Percentiles rank a stretch among this genome's conserved stretches.
Conservation (phyloP, 2,797 vertebrate species). For the Anableps anableps region DNA sequence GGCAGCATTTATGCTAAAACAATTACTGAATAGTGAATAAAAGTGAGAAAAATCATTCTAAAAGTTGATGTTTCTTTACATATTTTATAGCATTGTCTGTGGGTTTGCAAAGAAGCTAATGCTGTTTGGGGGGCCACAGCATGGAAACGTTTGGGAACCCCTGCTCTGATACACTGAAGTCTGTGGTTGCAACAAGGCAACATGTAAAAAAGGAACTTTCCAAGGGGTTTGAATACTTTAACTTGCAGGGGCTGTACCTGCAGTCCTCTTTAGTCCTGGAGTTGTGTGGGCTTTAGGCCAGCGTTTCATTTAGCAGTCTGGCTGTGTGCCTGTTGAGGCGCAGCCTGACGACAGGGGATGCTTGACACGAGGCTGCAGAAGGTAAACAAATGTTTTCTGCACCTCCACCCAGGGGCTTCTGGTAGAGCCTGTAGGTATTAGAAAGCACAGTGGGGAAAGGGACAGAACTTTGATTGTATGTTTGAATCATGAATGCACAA, state of each 20-base stretch:
- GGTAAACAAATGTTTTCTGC: constrained; percentile 44
- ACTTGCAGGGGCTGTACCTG: not conserved
- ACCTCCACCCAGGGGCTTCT: constrained; percentile 31
- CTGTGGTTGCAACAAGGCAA: not conserved
- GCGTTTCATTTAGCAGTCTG: constrained; percentile 62
- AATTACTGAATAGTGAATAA: too few species aligned
- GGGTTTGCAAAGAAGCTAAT: too few species aligned
- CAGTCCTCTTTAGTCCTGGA: constrained; percentile 16
- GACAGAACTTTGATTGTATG: constrained; percentile 27
- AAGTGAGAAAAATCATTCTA: too few species aligned
- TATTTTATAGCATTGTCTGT: too few species aligned
- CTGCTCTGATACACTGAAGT: not conserved
- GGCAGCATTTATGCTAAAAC: too few species aligned
- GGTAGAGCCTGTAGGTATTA: constrained; percentile 10
- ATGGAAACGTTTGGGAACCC: too few species aligned
- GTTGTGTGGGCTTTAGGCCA: constrained; percentile 39
- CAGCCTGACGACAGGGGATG: constrained; percentile 51
- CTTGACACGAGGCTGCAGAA: constrained; percentile 46
- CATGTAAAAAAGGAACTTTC: not conserved
- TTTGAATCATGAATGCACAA: constrained; percentile 31
- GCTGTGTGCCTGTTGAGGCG: constrained; percentile 46
- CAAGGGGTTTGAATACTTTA: not conserved
- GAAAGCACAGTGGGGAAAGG: constrained; percentile 22
- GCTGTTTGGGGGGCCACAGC: too few species aligned
- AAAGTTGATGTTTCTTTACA: too few species aligned